Conservation (phyloP, 2,888 invertebrate species). For the Oscheius sp. region DNA sequence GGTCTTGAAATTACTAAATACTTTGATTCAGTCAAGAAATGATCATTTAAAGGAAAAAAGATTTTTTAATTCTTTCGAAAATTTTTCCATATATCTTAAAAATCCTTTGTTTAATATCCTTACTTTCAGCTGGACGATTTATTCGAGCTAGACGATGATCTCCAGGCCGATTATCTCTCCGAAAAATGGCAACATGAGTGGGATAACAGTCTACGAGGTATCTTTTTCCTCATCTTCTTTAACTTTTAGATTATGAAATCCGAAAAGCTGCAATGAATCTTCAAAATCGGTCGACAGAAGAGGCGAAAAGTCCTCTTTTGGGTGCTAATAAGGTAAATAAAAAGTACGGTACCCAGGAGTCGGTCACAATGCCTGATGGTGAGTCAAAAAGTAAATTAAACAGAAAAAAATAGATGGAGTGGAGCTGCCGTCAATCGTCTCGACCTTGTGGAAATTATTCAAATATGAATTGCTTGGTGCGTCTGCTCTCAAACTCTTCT, state of each 20-base stretch:
- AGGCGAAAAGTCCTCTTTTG: not conserved
- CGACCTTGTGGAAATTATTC: slow-evolving; percentile 57
- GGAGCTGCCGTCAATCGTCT: slow-evolving; percentile 58
- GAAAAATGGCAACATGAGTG: slow-evolving; percentile 56
- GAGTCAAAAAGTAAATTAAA: no score
- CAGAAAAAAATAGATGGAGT: slow-evolving; percentile 30
- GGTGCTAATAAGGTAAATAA: not conserved
- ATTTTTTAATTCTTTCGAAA: no score
- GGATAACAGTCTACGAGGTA: slow-evolving; percentile 43
- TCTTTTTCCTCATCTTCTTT: not conserved
- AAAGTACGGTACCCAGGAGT: slow-evolving; percentile 12
- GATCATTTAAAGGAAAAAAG: no score
- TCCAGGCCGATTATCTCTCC: slow-evolving; percentile 55
- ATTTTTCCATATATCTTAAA: no score
- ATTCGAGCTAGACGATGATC: slow-evolving; percentile 55
- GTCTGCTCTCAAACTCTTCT: slow-evolving; percentile 58
- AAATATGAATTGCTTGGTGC: slow-evolving; percentile 63
- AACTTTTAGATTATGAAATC: slow-evolving; percentile 15
- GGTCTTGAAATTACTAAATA: no score
- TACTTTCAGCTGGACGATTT: slow-evolving; percentile 52
- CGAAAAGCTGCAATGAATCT: slow-evolving; percentile 10
- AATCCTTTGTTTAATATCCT: no score
- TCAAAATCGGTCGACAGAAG: not conserved
- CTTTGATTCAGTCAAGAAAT: no score
- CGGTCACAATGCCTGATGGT: no score